phyloP scores from a whole-genome alignment of 2,113 vertebrate species.

The Catharus minimus region DNA sequence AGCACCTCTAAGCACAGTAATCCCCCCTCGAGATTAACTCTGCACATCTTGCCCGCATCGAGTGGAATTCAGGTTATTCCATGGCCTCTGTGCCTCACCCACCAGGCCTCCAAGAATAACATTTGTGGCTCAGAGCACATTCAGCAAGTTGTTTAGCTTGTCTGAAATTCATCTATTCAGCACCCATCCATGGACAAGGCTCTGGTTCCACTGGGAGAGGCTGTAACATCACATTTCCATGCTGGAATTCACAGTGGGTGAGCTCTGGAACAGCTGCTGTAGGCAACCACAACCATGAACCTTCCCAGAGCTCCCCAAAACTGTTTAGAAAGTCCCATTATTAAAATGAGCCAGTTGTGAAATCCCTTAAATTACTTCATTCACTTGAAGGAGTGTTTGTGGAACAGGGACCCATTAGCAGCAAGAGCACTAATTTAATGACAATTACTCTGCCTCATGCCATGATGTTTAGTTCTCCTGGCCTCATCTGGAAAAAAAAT shows the following conservation, averaged over 20 bases:
- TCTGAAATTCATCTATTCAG: not conserved
- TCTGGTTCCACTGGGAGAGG: not conserved
- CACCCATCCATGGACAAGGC: not conserved
- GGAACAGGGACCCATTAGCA: not conserved
- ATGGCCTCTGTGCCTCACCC: not conserved
- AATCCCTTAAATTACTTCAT: not conserved
- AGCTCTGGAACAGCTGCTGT: not conserved
- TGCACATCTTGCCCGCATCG: not conserved
- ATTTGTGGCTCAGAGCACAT: not conserved
- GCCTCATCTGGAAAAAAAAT: not conserved
- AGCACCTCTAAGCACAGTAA: slow-evolving; percentile 25
- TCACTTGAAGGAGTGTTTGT: not conserved
- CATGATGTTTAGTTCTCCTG: not conserved
- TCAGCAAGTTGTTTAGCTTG: not conserved
- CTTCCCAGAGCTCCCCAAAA: not conserved
- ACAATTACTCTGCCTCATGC: not conserved
- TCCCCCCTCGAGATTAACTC: not conserved
- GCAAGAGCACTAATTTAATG: not conserved
- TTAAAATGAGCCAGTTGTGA: not conserved
- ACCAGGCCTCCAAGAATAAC: not conserved
- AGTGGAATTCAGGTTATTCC: not conserved
- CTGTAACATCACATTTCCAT: accelerated
- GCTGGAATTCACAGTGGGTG: not conserved
- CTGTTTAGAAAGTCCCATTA: not conserved
- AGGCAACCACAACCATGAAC: not conserved